phyloP scores from a whole-genome alignment of 2,113 vertebrate species.

The Dunckerocampus dactyliophorus region DNA sequence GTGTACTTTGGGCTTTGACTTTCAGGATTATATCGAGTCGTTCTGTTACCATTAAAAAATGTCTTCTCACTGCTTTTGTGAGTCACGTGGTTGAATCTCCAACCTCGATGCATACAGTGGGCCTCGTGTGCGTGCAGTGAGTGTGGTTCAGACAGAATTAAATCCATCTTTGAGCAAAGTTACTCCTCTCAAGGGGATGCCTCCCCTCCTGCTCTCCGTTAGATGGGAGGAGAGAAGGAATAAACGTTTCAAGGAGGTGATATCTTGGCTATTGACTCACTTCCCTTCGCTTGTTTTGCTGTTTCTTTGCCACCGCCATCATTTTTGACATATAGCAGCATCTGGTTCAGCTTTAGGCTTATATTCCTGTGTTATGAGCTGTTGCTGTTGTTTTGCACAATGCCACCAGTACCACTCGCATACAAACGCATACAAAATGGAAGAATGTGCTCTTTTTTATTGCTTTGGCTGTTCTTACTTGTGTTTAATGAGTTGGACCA shows the following conservation, averaged over 20 bases:
- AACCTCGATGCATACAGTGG: too few relatives aligned
- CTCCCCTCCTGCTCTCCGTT: conserved; percentile 13
- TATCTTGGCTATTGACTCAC: too few relatives aligned
- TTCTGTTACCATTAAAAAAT: too few relatives aligned
- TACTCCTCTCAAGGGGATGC: conserved; percentile 37
- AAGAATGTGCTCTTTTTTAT: neutral
- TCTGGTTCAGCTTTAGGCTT: conserved; percentile 1
- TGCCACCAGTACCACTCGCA: neutral
- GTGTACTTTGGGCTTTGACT: too few relatives aligned
- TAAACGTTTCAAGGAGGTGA: conserved; percentile 21
- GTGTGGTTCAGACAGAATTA: conserved; percentile 33
- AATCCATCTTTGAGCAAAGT: conserved; percentile 42
- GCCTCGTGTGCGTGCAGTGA: conserved; percentile 45
- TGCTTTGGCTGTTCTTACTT: neutral
- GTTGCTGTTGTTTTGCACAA: neutral
- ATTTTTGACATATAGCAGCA: neutral
- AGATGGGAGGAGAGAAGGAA: conserved; percentile 17
- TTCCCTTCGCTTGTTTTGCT: conserved; percentile 65
- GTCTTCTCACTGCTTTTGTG: too few relatives aligned
- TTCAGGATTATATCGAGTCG: too few relatives aligned
- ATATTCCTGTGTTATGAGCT: neutral
- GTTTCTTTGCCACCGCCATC: conserved; percentile 8
- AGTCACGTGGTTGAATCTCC: conserved; percentile 8
- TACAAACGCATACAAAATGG: neutral
- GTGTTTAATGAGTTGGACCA: neutral